Evolutionary conservation across 2,113 vertebrate species (phyloP).

Genomic region (Pyrgilauda ruficollis): DNA sequence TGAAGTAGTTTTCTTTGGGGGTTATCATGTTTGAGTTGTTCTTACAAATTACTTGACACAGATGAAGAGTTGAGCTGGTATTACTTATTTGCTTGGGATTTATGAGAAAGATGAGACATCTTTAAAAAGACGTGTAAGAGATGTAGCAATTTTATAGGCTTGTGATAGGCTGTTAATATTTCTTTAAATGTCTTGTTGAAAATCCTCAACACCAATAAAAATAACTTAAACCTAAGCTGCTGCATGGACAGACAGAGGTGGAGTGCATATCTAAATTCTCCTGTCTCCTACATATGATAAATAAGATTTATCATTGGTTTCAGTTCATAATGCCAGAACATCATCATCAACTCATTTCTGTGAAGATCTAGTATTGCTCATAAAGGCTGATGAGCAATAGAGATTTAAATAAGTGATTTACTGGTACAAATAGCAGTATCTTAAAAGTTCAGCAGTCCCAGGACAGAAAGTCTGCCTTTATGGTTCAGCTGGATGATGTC

Average conservation of each 20-base stretch:
- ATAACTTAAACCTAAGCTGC: not conserved
- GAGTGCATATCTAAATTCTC: not conserved
- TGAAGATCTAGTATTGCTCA: not conserved
- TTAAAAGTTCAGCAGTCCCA: not conserved
- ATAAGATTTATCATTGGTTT: not conserved
- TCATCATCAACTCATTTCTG: not conserved
- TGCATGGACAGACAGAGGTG: not conserved
- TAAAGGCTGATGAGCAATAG: not conserved
- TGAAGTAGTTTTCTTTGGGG: not conserved
- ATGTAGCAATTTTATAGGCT: not conserved
- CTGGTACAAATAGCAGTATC: not conserved
- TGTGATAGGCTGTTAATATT: not conserved
- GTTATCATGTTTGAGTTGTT: not conserved
- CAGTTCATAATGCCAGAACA: not conserved
- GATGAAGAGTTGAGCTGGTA: not conserved
- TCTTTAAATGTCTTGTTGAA: not conserved
- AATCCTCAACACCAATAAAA: not conserved
- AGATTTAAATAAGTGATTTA: conserved; percentile 3
- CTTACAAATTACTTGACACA: not conserved
- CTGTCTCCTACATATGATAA: not conserved
- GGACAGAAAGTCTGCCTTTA: not conserved
- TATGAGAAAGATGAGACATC: not conserved
- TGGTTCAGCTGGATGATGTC: not conserved
- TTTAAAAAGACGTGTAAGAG: not conserved
- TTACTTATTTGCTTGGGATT: not conserved